Evolutionary conservation across 2,113 vertebrate genomes (phyloP), one percentile per base, ranked within the genome.

Genomic region (Eptesicus fuscus): DNA sequence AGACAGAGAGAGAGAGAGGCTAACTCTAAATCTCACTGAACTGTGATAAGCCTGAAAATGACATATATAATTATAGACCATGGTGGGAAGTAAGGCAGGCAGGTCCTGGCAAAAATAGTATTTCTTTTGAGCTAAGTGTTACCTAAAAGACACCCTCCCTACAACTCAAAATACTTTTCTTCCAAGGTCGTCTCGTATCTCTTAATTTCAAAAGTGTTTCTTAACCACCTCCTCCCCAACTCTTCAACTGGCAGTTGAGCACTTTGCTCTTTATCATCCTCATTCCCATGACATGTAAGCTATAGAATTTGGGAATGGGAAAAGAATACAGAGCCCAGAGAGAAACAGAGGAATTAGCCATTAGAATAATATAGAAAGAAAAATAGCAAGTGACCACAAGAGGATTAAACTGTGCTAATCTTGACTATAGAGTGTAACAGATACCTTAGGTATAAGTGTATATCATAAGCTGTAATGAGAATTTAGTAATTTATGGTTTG

Each of bases 151-250:
- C 18, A 90, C 16, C 67, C 37, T 89, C 18, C 28, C 28, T 59
- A 53, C 18, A 40, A 12, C 44, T 92, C 37, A 49, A 91, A 67
- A 40, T 90, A 86, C 59, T 80, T 82, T 69, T 88, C 65, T 95
- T 83, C 35, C 1, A 5, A 53, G 7, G 42, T 65, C 4, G 30
- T 80, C 90, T 84, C 35, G 22, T 35, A 4, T 73, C 18, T 61
- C 49, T 51, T 90, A 37, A 25, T 96, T 85, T 95, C 69, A 77
- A 83, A 93, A 47, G 12, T 23, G 83, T 88, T 90, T 93, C 84
- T 88, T 85, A 88, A 86, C 61, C 25, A 53, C 3, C 40, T 76
- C 69, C 74, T 77, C 7, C 23, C 40, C 56, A 77, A 40, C 35
- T 78, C 25, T 73, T 85, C 14, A 44, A 25, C 1, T 44, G 30